These are phyloP conservation scores for Nestor notabilis DNA, from an alignment of 2,113 vertebrate genomes.

Conservation along the genomic window DNA sequence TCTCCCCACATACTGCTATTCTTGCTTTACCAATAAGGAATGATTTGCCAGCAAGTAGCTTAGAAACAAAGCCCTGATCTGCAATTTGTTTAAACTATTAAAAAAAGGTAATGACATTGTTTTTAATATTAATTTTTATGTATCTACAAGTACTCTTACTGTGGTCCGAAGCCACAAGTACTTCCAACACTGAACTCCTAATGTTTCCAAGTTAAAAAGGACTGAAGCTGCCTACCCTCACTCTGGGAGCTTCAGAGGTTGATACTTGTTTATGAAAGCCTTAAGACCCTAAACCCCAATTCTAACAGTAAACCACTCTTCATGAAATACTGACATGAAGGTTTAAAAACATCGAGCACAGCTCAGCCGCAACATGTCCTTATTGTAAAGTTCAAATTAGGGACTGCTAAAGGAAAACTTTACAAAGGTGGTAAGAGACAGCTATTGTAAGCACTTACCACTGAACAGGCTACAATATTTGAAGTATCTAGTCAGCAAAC, in stretches of 20 bases:
- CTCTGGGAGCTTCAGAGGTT: not conserved
- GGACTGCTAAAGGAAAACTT: not conserved
- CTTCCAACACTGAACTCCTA: rapidly evolving
- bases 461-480: rapidly evolving
- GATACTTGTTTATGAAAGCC: not conserved
- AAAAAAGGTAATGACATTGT: rapidly evolving
- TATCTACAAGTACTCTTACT: not conserved
- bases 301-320: not conserved
- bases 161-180: not conserved
- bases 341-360: not conserved
- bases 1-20: not conserved
- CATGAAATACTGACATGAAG: not conserved
- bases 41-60: not conserved
- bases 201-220: not conserved
- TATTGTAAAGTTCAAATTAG: not conserved
- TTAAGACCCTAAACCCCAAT: not conserved
- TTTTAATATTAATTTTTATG: not conserved
- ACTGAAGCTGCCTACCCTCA: not conserved
- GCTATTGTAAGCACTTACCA: not conserved
- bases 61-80: not conserved
- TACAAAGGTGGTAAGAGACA: rapidly evolving
- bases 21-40: not conserved
- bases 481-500: not conserved
- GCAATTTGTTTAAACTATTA: not conserved
- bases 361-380: not conserved